Base-by-base conservation (phyloP, 2,113 vertebrate species). In the Otus sunia region DNA sequence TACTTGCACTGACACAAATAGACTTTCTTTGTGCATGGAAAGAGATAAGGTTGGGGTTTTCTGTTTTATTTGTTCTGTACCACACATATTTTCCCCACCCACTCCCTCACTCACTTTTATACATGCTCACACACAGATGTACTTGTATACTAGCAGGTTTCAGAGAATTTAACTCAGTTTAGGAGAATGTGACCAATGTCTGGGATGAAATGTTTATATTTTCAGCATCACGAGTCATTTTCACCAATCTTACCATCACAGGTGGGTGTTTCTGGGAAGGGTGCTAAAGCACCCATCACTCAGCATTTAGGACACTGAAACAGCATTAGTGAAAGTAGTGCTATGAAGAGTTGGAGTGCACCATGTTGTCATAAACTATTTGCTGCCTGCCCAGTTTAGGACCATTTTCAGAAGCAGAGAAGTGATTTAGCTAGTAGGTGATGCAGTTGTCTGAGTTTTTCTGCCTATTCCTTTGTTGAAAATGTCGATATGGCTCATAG, bases 61-160 rank as follows among this genome's bases (percentile, higher is more conserved):
- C 94, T 97, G 60, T 75, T 96, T 91, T 82, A 77, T 96, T 90
- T 89, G 64, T 78, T 93, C 89, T 92, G 16, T 77, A 87, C 95
- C 95, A 94, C 92, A 92, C 41, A 96, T 84, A 87, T 80, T 97
- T 97, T 50, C 97, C 95, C 97, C 96, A 95, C 96, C 97, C 89
- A 97, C 97, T 76, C 90, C 56, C 43, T 96, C 62, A 6, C 79
- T 94, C 62, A 30, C 91, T 91, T 89, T 92, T 85, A 60, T 64
- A 94, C 60, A n/a, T 52, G 45, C 76, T 94, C 60, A 43, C 71
- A 91, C 77, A 82, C 12, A 92, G 58, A 82, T 68, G 73, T 92
- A 89, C 75, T 91, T 62, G 47, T 27, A 37, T 67, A 52, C 88
- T 91, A 76, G n/a, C 39, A 73, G 59, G 22, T 92, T 97, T 95